These are phyloP conservation scores for Megaceryle maxima DNA, from an alignment of 2,113 vertebrate species.

Conservation along the genomic window DNA sequence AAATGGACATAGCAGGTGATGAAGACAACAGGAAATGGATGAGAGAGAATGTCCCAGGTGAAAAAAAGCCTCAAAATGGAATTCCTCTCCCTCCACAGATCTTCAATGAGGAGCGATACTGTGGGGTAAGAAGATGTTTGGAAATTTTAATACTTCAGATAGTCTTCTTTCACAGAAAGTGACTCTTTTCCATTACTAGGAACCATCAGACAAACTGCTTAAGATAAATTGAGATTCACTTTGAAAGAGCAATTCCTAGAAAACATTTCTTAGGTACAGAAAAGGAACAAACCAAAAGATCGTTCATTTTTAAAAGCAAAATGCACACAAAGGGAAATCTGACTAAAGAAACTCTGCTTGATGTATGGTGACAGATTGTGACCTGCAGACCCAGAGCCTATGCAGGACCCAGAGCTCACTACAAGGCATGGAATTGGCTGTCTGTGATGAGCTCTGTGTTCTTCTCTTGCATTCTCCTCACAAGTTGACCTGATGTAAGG, in stretches of 20 bases:
- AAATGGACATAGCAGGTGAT: constrained; percentile 93
- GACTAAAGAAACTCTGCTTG: background rate
- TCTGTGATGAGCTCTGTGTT: background rate
- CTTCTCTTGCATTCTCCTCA: background rate
- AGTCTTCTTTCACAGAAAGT: background rate
- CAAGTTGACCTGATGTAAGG: background rate
- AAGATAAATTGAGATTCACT: background rate
- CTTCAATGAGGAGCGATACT: constrained; percentile 94
- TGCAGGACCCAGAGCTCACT: background rate
- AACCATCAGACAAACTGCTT: background rate
- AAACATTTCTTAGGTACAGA: background rate
- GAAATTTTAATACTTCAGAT: background rate
- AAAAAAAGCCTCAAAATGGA: constrained; percentile 93
- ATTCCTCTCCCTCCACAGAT: constrained; percentile 97
- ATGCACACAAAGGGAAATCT: background rate
- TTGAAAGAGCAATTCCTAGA: background rate
- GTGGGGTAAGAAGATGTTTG: constrained; percentile 84
- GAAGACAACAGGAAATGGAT: constrained; percentile 97
- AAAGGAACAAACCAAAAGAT: background rate
- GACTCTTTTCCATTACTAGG: background rate
- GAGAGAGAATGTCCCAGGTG: constrained; percentile 94
- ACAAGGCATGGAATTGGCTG: background rate
- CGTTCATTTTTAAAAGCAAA: background rate
- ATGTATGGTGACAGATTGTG: background rate
- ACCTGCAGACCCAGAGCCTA: background rate